Evolutionary conservation across 1,140 invertebrate genomes (phyloP).

Genomic region (Bombus difficillimus): DNA sequence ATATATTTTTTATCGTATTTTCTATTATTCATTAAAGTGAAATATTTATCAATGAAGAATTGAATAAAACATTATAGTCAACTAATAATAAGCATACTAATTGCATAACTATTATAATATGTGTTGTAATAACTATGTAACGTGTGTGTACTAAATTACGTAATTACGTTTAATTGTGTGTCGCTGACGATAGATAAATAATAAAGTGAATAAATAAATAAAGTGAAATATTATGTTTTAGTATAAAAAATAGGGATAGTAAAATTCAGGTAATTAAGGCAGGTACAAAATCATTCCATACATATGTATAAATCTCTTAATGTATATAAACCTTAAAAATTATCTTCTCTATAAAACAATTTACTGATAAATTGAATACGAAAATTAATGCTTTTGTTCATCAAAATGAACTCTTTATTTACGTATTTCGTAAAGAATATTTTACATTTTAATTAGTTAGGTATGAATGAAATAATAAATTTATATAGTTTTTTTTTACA

Average conservation of each 20-base stretch:
- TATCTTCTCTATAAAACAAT: neutral
- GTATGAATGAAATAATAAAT: neutral
- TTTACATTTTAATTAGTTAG: neutral
- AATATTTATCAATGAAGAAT: neutral
- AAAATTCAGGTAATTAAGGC: neutral
- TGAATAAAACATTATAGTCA: too few relatives aligned
- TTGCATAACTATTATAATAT: too few relatives aligned
- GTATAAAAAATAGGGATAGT: too few relatives aligned
- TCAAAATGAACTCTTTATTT: neutral
- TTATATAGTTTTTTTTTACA: neutral
- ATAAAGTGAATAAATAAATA: too few relatives aligned
- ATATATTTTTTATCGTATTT: neutral
- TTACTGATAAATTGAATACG: neutral
- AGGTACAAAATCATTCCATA: neutral
- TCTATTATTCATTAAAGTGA: neutral
- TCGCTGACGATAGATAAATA: too few relatives aligned
- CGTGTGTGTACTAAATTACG: too few relatives aligned
- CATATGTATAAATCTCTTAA: neutral
- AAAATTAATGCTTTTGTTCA: neutral
- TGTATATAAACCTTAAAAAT: neutral
- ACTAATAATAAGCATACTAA: too few relatives aligned
- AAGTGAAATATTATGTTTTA: too few relatives aligned
- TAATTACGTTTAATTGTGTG: too few relatives aligned
- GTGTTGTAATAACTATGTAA: too few relatives aligned
- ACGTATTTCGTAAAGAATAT: neutral